These are phyloP conservation scores for Myiagra hebetior DNA, from an alignment of 2,113 vertebrate genomes.

Conservation along the genomic window DNA sequence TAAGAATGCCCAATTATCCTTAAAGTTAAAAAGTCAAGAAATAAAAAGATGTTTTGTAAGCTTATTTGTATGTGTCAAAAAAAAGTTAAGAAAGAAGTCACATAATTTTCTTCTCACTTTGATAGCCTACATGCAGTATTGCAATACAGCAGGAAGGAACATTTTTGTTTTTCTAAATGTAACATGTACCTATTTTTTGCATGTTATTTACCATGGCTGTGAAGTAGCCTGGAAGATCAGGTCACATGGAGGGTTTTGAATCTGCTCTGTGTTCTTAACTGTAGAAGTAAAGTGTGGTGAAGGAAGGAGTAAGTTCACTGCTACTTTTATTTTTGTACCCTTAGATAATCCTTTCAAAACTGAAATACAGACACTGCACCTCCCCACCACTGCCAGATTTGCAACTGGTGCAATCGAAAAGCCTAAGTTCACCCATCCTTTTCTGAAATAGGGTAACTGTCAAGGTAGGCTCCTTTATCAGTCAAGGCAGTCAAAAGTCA, in stretches of 20 bases:
- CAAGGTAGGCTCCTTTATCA: background rate
- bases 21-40: background rate
- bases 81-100: background rate
- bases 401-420: background rate
- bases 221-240: background rate
- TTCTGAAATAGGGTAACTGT: background rate
- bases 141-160: background rate
- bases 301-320: background rate
- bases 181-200: background rate
- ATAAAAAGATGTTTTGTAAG: background rate
- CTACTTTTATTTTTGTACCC: background rate
- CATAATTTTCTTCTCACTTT: background rate
- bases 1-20: background rate
- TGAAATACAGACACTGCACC: background rate
- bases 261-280: background rate
- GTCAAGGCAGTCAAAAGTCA: background rate
- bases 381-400: background rate
- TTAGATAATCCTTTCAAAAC: background rate
- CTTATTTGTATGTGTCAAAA: background rate
- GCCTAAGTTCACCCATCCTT: background rate
- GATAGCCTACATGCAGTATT: background rate
- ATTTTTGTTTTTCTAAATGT: background rate
- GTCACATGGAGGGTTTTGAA: background rate
- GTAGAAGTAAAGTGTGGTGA: background rate
- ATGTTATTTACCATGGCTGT: background rate